Evolutionary conservation across 2,797 vertebrate genomes (phyloP).

Genomic region (Macropodus opercularis): DNA sequence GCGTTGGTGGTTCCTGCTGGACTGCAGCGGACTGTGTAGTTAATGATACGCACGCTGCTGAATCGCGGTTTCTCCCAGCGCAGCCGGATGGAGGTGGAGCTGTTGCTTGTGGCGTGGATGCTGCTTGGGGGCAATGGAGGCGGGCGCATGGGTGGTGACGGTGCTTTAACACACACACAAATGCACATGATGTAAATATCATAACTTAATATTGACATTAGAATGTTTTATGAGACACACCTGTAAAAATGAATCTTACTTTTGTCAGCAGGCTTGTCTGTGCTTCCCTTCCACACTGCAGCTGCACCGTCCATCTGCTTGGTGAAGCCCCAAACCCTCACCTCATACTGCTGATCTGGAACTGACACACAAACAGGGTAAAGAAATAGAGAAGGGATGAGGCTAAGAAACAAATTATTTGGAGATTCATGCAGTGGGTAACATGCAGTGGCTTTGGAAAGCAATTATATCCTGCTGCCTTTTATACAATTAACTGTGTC

Average conservation of each 20-base stretch:
- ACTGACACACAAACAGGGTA: slow-evolving; percentile 68
- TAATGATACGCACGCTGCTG: slow-evolving; percentile 90
- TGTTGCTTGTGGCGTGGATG: slow-evolving; percentile 90
- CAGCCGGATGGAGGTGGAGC: slow-evolving; percentile 94
- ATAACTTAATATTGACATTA: too few species aligned
- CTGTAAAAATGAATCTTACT: slow-evolving; percentile 79
- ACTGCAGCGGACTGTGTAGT: slow-evolving; percentile 96
- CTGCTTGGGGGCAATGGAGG: slow-evolving; percentile 91
- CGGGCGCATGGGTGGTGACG: slow-evolving; percentile 72
- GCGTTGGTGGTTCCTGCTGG: slow-evolving; percentile 92
- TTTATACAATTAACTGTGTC: too few species aligned
- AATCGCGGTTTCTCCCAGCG: slow-evolving; percentile 94
- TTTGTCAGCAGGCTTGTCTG: slow-evolving; percentile 82
- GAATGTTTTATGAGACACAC: too few species aligned
- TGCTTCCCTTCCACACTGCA: slow-evolving; percentile 94
- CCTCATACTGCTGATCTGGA: slow-evolving; percentile 90
- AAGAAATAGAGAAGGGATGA: neutral
- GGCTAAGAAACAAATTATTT: neutral
- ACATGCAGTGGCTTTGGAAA: too few species aligned
- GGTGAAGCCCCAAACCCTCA: slow-evolving; percentile 92
- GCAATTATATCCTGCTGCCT: too few species aligned
- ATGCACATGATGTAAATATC: neutral
- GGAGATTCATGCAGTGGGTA: too few species aligned
- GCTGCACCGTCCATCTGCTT: slow-evolving; percentile 92
- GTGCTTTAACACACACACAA: slow-evolving; percentile 41